These are phyloP conservation scores for Brachionus rubens DNA, from an alignment of 1,140 invertebrate species.

Conservation along the genomic window DNA sequence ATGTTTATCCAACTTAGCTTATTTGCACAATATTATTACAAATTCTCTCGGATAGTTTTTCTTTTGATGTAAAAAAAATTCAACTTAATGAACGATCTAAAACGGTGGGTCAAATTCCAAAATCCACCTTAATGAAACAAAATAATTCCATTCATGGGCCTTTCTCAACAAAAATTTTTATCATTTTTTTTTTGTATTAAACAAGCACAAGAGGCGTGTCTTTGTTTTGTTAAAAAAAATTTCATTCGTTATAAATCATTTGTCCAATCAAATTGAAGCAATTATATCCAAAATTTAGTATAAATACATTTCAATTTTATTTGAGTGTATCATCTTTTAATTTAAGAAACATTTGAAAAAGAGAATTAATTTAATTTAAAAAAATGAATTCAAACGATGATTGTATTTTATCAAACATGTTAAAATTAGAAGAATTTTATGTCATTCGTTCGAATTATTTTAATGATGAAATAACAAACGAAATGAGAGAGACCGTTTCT, in stretches of 20 bases:
- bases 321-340: background rate
- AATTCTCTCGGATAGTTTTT: too few relatives aligned
- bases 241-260: background rate
- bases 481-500: background rate
- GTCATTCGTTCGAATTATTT: background rate
- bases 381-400: constrained; percentile 4
- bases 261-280: background rate
- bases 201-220: too few relatives aligned
- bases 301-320: background rate
- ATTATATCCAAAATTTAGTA: background rate
- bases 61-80: too few relatives aligned
- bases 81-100: too few relatives aligned
- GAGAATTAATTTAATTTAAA: background rate
- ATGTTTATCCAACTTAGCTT: too few relatives aligned
- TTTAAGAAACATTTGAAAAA: background rate
- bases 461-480: background rate
- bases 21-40: too few relatives aligned
- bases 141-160: too few relatives aligned
- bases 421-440: constrained; percentile 11
- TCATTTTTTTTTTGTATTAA: too few relatives aligned
- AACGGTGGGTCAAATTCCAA: too few relatives aligned
- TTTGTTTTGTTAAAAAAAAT: too few relatives aligned
- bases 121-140: too few relatives aligned
- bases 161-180: too few relatives aligned
- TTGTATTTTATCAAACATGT: background rate